phyloP scores from a whole-genome alignment of 2,113 vertebrate species.

The Suricata suricatta region DNA sequence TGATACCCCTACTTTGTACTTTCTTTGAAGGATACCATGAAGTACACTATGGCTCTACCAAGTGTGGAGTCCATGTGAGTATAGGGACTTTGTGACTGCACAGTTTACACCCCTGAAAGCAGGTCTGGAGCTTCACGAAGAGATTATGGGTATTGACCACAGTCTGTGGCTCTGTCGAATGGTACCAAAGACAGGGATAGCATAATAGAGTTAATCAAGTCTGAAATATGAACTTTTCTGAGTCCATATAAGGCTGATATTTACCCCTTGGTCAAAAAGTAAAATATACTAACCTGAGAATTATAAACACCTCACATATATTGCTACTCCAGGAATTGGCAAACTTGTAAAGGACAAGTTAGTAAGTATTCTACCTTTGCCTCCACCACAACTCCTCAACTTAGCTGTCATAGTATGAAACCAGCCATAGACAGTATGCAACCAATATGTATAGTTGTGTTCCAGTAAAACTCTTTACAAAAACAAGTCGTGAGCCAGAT shows the following conservation, averaged over 20 bases:
- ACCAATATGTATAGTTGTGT: not conserved
- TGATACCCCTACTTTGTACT: not conserved
- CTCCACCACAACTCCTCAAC: not conserved
- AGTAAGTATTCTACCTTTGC: not conserved
- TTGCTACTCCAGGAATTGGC: not conserved
- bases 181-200: not conserved
- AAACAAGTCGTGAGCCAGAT: not conserved
- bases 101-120: not conserved
- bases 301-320: not conserved
- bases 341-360: not conserved
- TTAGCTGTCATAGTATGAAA: not conserved
- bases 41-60: not conserved
- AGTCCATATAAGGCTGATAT: not conserved
- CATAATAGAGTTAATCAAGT: not conserved
- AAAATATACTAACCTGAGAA: not conserved
- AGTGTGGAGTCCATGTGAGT: not conserved
- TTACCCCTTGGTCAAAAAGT: not conserved
- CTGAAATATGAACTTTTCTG: not conserved
- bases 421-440: not conserved
- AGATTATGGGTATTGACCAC: not conserved
- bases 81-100: not conserved
- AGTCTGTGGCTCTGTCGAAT: not conserved
- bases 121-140: not conserved
- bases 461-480: not conserved
- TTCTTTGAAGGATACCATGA: no score